phyloP scores from a whole-genome alignment of 92 coral and sea anemone genomes.

The Micromussa lordhowensis region DNA sequence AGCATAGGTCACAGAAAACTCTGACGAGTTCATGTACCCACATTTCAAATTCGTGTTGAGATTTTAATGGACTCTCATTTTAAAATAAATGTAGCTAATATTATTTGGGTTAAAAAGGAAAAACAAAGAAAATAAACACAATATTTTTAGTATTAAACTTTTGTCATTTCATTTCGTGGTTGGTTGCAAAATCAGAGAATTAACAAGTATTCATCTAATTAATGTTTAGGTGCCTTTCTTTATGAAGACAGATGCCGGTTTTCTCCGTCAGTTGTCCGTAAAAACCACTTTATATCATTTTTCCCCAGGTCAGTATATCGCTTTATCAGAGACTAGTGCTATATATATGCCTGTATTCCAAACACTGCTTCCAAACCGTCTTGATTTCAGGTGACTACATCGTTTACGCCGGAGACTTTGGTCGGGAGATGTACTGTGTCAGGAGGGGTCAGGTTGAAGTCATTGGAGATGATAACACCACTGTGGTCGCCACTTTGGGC shows the following conservation, averaged over 20 bases:
- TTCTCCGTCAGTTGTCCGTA: constrained; percentile 72
- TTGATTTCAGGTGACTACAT: constrained; percentile 71
- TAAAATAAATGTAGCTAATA: too few relatives aligned
- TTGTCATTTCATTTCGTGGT: too few relatives aligned
- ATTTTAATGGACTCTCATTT: too few relatives aligned
- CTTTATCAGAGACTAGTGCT: neutral
- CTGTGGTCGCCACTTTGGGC: constrained; percentile 79
- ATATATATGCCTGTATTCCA: neutral
- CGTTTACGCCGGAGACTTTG: constrained; percentile 91
- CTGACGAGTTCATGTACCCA: too few relatives aligned
- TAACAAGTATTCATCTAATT: neutral
- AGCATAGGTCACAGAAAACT: too few relatives aligned
- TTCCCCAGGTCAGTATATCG: constrained; percentile 69
- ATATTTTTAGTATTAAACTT: too few relatives aligned
- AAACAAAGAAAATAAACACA: too few relatives aligned
- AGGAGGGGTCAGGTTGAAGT: constrained; percentile 85
- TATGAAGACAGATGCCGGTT: constrained; percentile 73
- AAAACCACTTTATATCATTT: constrained; percentile 76
- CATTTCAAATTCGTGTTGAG: too few relatives aligned
- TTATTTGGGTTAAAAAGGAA: too few relatives aligned
- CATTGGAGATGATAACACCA: constrained; percentile 73
- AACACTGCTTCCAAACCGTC: neutral
- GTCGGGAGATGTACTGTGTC: constrained; percentile 91
- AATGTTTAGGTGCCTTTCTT: constrained; percentile 85
- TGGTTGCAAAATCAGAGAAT: too few relatives aligned